Evolutionary conservation across 2,113 vertebrate species (phyloP), one percentile per base, ranked within the genome.

Genomic region (Gyps fulvus): DNA sequence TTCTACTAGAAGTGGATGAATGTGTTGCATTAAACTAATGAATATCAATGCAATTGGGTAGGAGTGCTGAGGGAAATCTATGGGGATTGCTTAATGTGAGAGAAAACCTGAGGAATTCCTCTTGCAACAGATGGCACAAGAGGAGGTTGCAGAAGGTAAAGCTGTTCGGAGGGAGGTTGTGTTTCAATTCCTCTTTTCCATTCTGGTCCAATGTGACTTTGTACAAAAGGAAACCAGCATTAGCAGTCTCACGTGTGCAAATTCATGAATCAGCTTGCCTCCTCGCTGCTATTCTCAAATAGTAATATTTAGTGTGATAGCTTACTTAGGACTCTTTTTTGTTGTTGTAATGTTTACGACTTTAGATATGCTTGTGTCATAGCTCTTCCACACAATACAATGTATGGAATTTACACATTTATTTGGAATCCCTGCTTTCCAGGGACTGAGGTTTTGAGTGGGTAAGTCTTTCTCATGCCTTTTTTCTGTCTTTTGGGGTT

Each of bases 111-210:
- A 96, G 66, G 57, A 95, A 95, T 89, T 91, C 69, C 77, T 94
- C 54, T 77, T 91, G 88, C 88, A 93, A 95, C 90, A 93, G 80
- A 96, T 92, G 85, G 92, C 65, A 95, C 47, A 87, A 84, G 52
- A 82, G 57, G 45, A 86, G 92, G 54, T 8, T 89, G 69, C 81
- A 94, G 91, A 89, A 96, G 52, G 45, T 80, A 94, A 92, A 89
- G 76, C 61, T 87, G 66, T 80, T 93, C 0, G 0, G 29, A 91
- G 22, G 32, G 45, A 92, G 38, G 67, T 6, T 92, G n/a, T 50
- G 57, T 67, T 93, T 94, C 70, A 50, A 50, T 72, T 59, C 26
- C 4, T 67, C 88, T 89, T 82, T 85, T 77, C 16, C 4, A 38
- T 52, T 81, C 52, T 78, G 31, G 52, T 66, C 52, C 16, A 31